Evolutionary conservation across 2,113 vertebrate genomes (phyloP).

Genomic region (Oenanthe oenanthe): DNA sequence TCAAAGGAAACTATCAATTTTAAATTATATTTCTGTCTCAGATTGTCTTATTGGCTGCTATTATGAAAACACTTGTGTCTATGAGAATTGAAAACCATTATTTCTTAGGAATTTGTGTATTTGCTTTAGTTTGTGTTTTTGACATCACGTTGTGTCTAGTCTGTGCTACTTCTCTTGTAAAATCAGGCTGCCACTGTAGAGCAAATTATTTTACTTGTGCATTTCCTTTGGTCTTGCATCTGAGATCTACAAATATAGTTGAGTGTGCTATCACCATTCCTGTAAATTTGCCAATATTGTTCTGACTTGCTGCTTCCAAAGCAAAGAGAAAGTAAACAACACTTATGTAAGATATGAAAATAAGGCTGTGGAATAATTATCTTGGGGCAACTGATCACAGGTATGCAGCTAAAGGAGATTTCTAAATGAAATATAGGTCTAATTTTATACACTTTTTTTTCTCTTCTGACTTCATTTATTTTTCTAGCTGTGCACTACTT

Average conservation of each 20-base stretch:
- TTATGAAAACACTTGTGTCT: background rate
- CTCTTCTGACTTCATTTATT: background rate
- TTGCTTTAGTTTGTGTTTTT: background rate
- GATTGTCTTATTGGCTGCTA: background rate
- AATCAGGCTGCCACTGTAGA: background rate
- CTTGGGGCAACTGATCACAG: accelerated
- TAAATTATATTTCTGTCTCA: background rate
- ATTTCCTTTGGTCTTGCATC: background rate
- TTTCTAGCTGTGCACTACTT: background rate
- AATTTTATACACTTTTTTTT: background rate
- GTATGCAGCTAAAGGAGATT: background rate
- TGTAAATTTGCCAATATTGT: background rate
- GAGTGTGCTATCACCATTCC: background rate
- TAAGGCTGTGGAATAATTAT: background rate
- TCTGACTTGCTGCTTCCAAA: background rate
- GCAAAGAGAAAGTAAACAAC: background rate
- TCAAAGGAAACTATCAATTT: background rate
- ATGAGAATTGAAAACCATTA: background rate
- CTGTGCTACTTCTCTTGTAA: background rate
- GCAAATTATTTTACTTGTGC: background rate
- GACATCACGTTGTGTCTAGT: background rate
- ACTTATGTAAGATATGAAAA: background rate
- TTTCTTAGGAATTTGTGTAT: background rate
- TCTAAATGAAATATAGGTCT: background rate
- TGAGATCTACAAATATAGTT: background rate